phyloP scores from a whole-genome alignment of 1,140 invertebrate genomes.

The Eueides isabella region DNA sequence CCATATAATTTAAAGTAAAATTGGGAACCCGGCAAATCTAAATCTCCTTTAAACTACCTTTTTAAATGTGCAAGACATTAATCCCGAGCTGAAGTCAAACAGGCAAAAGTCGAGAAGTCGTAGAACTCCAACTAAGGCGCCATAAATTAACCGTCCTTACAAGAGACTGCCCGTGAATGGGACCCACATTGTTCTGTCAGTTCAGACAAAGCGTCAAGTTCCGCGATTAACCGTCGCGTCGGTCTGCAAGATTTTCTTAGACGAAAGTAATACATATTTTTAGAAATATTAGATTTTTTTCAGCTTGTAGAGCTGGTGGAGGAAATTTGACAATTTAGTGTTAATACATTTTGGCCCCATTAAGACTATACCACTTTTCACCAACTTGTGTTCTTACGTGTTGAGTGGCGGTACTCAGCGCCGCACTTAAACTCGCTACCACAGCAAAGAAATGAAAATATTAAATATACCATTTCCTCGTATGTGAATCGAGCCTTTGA shows the following conservation, averaged over 20 bases:
- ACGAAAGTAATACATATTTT: slow-evolving; percentile 13
- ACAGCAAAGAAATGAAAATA: no score
- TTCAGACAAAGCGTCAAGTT: slow-evolving; percentile 53
- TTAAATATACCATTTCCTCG: no score
- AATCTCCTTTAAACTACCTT: slow-evolving; percentile 13
- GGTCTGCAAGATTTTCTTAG: neutral
- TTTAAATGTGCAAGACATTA: slow-evolving; percentile 29
- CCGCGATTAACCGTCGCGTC: slow-evolving; percentile 48
- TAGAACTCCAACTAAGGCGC: slow-evolving; percentile 39
- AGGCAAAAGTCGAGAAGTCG: slow-evolving; percentile 36
- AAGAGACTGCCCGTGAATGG: slow-evolving; percentile 53
- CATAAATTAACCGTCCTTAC: slow-evolving; percentile 51
- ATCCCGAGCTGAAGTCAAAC: slow-evolving; percentile 27
- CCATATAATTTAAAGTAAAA: neutral
- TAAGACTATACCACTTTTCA: no score
- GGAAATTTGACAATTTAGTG: no score
- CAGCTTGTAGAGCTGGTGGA: no score
- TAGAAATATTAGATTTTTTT: neutral
- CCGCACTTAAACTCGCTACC: no score
- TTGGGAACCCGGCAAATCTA: neutral
- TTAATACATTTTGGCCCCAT: no score
- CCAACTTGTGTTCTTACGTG: no score
- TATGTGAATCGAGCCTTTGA: no score
- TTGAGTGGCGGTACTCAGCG: no score
- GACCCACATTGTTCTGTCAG: slow-evolving; percentile 57